A percentile compares a stretch with the other conserved stretches of the same genome.
Conservation (phyloP, 2,113 vertebrate genomes). For the Pongo pygmaeus region DNA sequence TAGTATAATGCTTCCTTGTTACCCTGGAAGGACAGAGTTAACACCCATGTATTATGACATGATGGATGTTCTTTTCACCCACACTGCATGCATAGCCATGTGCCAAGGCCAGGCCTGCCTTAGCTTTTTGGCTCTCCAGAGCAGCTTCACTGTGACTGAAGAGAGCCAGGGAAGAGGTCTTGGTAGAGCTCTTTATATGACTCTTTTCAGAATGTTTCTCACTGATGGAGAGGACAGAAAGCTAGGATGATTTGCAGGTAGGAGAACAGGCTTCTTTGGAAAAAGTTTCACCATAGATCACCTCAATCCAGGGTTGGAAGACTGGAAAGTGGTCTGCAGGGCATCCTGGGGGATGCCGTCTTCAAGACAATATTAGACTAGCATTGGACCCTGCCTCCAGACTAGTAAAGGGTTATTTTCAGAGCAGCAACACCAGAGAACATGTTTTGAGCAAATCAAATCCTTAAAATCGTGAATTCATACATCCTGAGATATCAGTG, state of each 20-base stretch:
- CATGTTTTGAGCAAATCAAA: not conserved
- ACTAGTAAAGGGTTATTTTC: not conserved
- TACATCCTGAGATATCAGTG: not conserved
- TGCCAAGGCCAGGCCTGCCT: not conserved
- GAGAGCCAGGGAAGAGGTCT: not conserved
- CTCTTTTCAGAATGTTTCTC: not conserved
- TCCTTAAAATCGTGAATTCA: not conserved
- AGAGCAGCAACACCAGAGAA: not conserved
- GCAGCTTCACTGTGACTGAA: not conserved
- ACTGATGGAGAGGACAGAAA: not conserved
- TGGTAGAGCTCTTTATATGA: not conserved
- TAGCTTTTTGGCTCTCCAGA: not conserved
- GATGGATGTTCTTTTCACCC: not conserved
- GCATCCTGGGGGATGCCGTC: not conserved
- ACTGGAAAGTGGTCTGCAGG: not conserved
- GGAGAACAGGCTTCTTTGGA: not conserved
- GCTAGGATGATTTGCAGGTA: not conserved
- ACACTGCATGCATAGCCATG: rapidly evolving
- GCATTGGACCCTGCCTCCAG: not conserved
- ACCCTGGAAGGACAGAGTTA: not conserved
- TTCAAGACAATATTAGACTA: not conserved
- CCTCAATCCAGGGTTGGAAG: not conserved
- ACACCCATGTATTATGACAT: rapidly evolving
- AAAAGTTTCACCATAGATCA: not conserved
- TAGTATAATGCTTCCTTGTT: not conserved